Evolutionary conservation across 2,113 vertebrate genomes (phyloP).

Genomic region (Microtus oregoni): DNA sequence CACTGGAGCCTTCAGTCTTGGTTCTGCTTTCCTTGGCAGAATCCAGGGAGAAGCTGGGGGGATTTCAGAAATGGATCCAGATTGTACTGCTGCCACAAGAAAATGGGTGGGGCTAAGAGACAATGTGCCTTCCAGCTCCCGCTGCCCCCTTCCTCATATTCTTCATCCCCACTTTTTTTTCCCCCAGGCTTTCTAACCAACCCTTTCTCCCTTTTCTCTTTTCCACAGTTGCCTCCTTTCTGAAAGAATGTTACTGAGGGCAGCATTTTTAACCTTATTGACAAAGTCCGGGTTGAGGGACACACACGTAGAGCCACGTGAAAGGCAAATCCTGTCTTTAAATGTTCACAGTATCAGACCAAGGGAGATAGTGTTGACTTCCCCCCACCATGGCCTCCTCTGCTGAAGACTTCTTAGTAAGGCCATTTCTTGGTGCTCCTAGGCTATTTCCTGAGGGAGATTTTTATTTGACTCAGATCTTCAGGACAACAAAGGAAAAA

Average conservation of each 20-base stretch:
- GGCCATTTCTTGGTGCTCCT: not conserved
- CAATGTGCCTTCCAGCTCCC: not conserved
- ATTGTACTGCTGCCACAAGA: not conserved
- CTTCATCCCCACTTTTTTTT: not conserved
- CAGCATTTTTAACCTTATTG: not conserved
- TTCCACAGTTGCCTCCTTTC: not conserved
- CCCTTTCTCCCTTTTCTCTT: not conserved
- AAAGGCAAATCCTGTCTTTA: not conserved
- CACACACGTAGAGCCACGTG: not conserved
- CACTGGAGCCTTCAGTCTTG: not conserved
- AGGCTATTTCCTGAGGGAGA: not conserved
- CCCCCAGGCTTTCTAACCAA: not conserved
- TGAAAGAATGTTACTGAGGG: not conserved
- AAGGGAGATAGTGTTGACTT: not conserved
- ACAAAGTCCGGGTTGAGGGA: not conserved
- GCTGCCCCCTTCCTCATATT: not conserved
- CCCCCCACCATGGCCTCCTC: no score
- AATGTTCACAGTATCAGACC: not conserved
- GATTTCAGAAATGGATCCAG: not conserved
- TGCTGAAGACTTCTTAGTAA: not conserved
- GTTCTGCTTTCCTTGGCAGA: not conserved
- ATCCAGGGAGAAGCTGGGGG: not conserved
- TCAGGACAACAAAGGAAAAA: not conserved
- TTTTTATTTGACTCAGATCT: not conserved
- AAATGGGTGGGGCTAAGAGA: not conserved